Percentiles rank a stretch among this genome's conserved stretches.
Conservation (phyloP, 2,888 invertebrate genomes). For the Hypomecis atomaria region DNA sequence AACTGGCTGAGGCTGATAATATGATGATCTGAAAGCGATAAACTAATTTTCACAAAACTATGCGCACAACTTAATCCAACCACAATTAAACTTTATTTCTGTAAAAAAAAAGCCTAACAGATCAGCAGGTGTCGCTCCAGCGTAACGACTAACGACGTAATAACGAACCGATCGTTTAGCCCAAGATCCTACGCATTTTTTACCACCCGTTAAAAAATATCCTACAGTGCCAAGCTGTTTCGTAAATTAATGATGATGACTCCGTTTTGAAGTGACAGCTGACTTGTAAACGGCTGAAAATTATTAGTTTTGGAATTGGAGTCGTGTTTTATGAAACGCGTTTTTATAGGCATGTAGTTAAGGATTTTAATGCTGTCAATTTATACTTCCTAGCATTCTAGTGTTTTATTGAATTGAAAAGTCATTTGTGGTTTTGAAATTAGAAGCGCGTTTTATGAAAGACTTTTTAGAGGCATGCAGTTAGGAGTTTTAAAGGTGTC, state of each 20-base stretch:
- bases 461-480: too few species aligned
- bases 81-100: not conserved
- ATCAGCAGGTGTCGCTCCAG: conserved; percentile 20
- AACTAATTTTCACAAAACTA: too few species aligned
- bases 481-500: too few species aligned
- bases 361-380: not conserved
- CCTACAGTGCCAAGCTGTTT: conserved; percentile 15
- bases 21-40: too few species aligned
- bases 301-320: conserved; percentile 1
- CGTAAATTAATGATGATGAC: conserved; percentile 28
- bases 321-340: conserved; percentile 14
- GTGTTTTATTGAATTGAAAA: too few species aligned
- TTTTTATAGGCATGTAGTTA: conserved; percentile 5
- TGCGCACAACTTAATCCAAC: not conserved
- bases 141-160: conserved; percentile 6
- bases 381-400: not conserved
- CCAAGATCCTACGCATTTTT: conserved; percentile 15
- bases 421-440: too few species aligned
- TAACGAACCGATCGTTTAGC: conserved; percentile 11
- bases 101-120: not conserved
- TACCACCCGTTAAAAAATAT: conserved; percentile 24
- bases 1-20: too few species aligned
- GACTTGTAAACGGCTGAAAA: conserved; percentile 11
- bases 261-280: conserved; percentile 21
- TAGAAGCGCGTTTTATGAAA: too few species aligned